Percentiles rank a stretch among this genome's conserved stretches.
Conservation (phyloP, 2,797 vertebrate species). For the Galaxias olidus region DNA sequence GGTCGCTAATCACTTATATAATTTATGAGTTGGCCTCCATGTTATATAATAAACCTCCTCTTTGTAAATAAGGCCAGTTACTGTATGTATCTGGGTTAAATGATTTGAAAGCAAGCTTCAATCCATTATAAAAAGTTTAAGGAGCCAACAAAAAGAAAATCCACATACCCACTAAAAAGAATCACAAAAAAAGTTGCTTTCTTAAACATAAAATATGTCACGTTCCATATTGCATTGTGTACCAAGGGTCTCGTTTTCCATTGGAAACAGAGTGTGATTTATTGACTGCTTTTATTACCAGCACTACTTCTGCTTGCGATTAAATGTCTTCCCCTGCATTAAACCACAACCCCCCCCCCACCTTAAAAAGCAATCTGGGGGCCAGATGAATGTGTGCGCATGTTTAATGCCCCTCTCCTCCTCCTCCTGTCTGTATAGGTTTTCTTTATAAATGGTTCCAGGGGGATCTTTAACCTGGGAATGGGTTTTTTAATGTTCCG, state of each 20-base stretch:
- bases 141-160: too few species aligned
- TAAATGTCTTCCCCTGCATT: slow-evolving; percentile 11
- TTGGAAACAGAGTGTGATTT: slow-evolving; percentile 19
- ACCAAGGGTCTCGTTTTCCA: not conserved
- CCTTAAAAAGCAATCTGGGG: slow-evolving; percentile 6
- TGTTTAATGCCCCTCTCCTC: not conserved
- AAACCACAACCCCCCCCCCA: slow-evolving; percentile 1
- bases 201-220: not conserved
- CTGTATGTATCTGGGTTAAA: too few species aligned
- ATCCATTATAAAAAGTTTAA: too few species aligned
- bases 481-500: slow-evolving; percentile 4
- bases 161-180: too few species aligned
- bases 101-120: too few species aligned
- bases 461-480: slow-evolving; percentile 10
- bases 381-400: slow-evolving; percentile 1
- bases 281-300: slow-evolving; percentile 10
- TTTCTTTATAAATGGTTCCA: slow-evolving; percentile 3
- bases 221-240: not conserved
- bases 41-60: too few species aligned
- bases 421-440: not conserved
- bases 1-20: too few species aligned
- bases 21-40: too few species aligned
- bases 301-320: slow-evolving; percentile 26
- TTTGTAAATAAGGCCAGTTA: too few species aligned
- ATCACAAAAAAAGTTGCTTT: too few species aligned